Evolutionary conservation across 2,113 vertebrate genomes (phyloP).

Genomic region (Deroptyus accipitrinus): DNA sequence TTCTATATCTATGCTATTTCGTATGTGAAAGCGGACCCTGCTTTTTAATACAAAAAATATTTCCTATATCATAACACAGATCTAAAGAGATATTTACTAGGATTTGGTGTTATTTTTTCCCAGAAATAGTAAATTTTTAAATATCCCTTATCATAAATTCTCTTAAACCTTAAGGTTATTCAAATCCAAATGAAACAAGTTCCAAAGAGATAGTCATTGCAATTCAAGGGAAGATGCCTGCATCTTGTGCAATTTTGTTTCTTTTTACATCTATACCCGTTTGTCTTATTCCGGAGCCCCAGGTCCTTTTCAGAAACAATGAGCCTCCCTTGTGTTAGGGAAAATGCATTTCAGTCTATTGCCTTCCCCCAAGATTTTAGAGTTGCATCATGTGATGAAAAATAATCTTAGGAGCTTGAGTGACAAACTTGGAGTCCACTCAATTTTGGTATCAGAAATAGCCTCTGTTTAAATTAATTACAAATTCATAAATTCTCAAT

Average conservation of each 20-base stretch:
- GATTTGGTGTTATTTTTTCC: not conserved
- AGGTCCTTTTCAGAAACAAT: not conserved
- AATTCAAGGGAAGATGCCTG: not conserved
- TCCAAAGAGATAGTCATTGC: not conserved
- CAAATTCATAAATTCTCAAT: not conserved
- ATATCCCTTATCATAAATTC: not conserved
- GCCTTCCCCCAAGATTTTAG: not conserved
- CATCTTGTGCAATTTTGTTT: not conserved
- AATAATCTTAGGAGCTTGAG: not conserved
- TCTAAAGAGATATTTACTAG: not conserved
- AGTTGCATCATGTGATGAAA: not conserved
- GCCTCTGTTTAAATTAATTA: not conserved
- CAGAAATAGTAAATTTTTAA: not conserved
- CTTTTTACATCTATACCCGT: not conserved
- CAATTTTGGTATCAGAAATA: not conserved
- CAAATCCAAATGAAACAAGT: not conserved
- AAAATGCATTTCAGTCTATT: not conserved
- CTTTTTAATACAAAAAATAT: not conserved
- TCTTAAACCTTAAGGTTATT: not conserved
- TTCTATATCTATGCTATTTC: not conserved
- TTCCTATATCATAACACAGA: not conserved
- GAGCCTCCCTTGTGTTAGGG: rapidly evolving
- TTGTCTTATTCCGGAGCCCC: not conserved
- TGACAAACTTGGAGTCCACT: not conserved
- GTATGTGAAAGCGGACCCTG: not conserved